Conservation (phyloP, 2,888 invertebrate species). For the Ellobium chinense region DNA sequence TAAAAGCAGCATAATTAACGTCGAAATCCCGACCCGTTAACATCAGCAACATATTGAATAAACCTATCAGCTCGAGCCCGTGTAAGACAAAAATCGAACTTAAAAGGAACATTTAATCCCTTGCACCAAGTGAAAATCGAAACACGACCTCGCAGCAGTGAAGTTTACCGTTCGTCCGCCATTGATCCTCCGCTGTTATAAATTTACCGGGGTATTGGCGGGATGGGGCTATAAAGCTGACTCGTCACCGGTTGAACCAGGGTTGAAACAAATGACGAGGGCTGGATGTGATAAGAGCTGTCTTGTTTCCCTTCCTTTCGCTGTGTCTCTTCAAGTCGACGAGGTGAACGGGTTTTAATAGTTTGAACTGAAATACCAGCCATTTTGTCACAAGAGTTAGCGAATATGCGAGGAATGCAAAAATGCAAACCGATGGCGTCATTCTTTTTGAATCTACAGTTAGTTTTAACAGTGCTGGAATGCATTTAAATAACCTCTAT, state of each 20-base stretch:
- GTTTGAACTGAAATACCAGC: not conserved
- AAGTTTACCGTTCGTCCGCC: not conserved
- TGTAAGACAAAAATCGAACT: slow-evolving; percentile 3
- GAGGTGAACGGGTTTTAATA: not conserved
- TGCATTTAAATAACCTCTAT: too few species aligned
- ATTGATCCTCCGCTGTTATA: not conserved
- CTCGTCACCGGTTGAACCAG: not conserved
- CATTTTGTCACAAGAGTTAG: too few species aligned
- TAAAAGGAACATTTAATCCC: slow-evolving; percentile 4
- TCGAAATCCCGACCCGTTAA: not conserved
- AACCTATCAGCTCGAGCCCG: not conserved
- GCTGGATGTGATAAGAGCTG: not conserved
- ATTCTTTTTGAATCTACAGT: too few species aligned
- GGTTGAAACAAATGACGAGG: not conserved
- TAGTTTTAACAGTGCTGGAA: too few species aligned
- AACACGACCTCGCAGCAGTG: not conserved
- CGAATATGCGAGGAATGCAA: too few species aligned
- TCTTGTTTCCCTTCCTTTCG: not conserved
- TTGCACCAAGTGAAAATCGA: not conserved
- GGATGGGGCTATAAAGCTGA: not conserved
- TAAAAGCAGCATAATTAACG: not conserved
- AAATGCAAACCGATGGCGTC: too few species aligned
- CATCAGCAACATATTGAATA: not conserved
- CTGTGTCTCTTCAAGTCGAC: not conserved
- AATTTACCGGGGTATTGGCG: not conserved